These are phyloP conservation scores for Otolemur crassicaudatus DNA, from an alignment of 2,797 vertebrate species.

Conservation along the genomic window DNA sequence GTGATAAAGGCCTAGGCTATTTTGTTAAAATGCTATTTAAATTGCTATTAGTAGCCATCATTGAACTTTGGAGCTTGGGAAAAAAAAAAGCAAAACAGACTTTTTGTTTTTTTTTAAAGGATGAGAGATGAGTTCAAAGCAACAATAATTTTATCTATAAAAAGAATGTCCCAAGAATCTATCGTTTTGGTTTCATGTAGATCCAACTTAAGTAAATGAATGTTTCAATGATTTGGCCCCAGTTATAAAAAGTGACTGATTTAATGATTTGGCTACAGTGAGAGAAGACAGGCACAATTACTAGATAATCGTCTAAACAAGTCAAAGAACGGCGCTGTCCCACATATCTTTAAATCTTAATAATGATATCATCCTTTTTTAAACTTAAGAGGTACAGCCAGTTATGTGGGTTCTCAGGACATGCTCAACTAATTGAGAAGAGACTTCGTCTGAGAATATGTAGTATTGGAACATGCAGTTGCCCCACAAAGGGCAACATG, in stretches of 20 bases:
- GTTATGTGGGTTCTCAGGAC: not conserved
- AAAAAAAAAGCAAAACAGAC: not conserved
- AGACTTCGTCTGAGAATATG: not conserved
- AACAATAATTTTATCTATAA: constrained; percentile 23
- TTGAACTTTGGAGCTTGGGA: constrained; percentile 5
- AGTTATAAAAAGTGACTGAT: not conserved
- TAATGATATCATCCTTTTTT: not conserved
- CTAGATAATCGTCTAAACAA: not conserved
- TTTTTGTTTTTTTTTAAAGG: not conserved
- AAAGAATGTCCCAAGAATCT: not conserved
- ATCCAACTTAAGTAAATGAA: not conserved
- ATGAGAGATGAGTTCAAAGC: constrained; percentile 48
- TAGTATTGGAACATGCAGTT: not conserved
- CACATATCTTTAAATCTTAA: not conserved
- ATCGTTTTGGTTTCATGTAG: not conserved
- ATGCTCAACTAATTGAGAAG: not conserved
- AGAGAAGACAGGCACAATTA: not conserved
- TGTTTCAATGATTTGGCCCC: not conserved
- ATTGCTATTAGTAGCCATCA: constrained; percentile 34
- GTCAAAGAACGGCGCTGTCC: not conserved
- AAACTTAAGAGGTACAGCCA: not conserved
- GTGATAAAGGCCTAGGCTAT: not conserved
- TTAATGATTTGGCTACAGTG: not conserved
- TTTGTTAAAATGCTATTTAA: constrained; percentile 67
- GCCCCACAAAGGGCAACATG: not conserved